A percentile compares a stretch with the other conserved stretches of the same genome.
phyloP scores from a whole-genome alignment of 2,888 invertebrate species.

The Drosophila limbata region DNA sequence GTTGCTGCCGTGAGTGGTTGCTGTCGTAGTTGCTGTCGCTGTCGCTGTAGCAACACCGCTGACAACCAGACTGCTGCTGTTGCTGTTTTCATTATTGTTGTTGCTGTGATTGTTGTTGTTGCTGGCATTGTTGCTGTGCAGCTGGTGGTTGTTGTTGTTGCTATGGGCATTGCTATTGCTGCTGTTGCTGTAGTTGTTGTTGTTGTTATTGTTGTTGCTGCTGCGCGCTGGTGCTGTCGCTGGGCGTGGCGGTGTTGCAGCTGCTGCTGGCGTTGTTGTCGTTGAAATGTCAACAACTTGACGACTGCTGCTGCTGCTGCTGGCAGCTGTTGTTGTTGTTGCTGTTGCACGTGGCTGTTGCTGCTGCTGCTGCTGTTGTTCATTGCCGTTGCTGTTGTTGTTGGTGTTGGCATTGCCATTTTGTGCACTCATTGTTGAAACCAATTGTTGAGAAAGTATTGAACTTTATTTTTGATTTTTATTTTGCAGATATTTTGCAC shows the following conservation, averaged over 20 bases:
- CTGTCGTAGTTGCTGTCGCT: slow-evolving; percentile 32
- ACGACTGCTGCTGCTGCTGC: slow-evolving; percentile 31
- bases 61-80: slow-evolving; percentile 52
- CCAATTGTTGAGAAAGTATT: slow-evolving; percentile 21
- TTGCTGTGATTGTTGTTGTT: slow-evolving; percentile 52
- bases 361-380: slow-evolving; percentile 46
- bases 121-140: slow-evolving; percentile 39
- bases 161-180: slow-evolving; percentile 28
- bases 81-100: slow-evolving; percentile 44
- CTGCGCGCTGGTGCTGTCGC: slow-evolving; percentile 62
- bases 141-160: slow-evolving; percentile 44
- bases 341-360: slow-evolving; percentile 45
- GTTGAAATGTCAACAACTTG: slow-evolving; percentile 46
- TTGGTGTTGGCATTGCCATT: slow-evolving; percentile 13
- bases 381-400: slow-evolving; percentile 41
- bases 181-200: slow-evolving; percentile 36
- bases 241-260: slow-evolving; percentile 30
- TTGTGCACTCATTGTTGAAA: slow-evolving; percentile 32
- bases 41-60: slow-evolving; percentile 23
- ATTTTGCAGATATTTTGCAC: slow-evolving; percentile 12
- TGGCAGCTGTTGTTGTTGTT: slow-evolving; percentile 44
- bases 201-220: slow-evolving; percentile 66
- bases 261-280: slow-evolving; percentile 25
- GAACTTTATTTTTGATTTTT: slow-evolving; percentile 13
- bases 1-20: slow-evolving; percentile 43